A percentile compares a stretch with the other conserved stretches of the same genome.
Conservation (phyloP, 35 echinoderm and acorn worm species). For the Lytechinus variegatus region DNA sequence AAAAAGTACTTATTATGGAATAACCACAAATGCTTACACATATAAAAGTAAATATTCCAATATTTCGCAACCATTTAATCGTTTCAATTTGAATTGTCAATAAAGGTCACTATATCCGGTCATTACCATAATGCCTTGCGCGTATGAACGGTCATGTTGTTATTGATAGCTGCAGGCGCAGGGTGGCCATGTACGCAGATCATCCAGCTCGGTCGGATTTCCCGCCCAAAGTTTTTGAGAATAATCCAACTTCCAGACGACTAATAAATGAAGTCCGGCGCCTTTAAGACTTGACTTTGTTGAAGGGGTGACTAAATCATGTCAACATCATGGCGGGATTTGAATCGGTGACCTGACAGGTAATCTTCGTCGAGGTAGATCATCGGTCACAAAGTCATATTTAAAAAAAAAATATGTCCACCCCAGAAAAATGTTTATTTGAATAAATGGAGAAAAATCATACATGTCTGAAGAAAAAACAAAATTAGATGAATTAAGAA, state of each 20-base stretch:
- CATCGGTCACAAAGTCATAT: background rate
- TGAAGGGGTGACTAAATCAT: background rate
- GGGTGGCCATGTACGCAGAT: background rate
- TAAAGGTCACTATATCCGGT: background rate
- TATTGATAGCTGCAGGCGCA: background rate
- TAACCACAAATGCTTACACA: no score
- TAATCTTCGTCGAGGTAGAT: background rate
- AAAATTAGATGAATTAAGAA: no score
- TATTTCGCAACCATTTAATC: no score
- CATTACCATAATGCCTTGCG: background rate
- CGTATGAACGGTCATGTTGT: conserved; percentile 8
- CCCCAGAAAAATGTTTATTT: no score
- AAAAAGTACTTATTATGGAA: no score
- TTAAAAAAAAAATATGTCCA: no score
- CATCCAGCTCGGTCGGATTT: conserved; percentile 25
- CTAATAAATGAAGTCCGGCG: background rate
- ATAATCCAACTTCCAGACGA: background rate
- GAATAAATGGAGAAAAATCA: no score
- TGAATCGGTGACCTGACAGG: background rate
- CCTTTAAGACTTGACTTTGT: background rate
- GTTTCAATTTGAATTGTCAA: no score
- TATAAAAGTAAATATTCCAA: no score
- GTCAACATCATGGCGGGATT: background rate
- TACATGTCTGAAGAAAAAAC: no score
- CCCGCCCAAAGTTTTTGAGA: background rate